A percentile compares a stretch with the other conserved stretches of the same genome.
Evolutionary conservation across 2,797 vertebrate genomes (phyloP).

Genomic region (Chanos chanos): DNA sequence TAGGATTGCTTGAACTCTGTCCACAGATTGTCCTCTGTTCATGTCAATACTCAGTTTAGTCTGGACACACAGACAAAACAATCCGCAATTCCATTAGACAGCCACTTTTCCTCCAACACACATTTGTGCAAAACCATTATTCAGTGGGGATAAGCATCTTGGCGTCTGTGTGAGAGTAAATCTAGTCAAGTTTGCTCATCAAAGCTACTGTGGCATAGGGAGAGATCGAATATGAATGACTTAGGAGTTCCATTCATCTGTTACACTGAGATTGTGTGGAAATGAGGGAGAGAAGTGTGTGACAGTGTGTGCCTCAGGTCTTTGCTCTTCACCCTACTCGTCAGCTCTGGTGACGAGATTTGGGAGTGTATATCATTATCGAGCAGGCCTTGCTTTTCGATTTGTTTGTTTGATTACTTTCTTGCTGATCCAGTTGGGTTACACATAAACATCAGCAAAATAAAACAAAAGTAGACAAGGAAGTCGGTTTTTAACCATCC

Average conservation of each 20-base stretch:
- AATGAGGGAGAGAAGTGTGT: not conserved
- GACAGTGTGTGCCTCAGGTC: too few species aligned
- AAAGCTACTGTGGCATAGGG: not conserved
- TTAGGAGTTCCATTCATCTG: too few species aligned
- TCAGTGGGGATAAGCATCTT: not conserved
- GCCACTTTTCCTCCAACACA: not conserved
- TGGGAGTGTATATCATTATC: conserved; percentile 54
- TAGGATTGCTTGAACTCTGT: too few species aligned
- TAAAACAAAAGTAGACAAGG: conserved; percentile 52
- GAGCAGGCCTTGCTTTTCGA: conserved; percentile 57
- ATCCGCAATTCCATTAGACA: too few species aligned
- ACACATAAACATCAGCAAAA: conserved; percentile 60
- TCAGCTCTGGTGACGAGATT: not conserved
- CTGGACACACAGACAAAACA: too few species aligned
- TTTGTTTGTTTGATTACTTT: conserved; percentile 66
- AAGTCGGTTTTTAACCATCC: conserved; percentile 47
- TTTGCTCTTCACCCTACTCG: too few species aligned
- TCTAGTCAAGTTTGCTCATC: not conserved
- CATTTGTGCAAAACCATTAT: conserved; percentile 7
- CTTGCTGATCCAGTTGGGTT: conserved; percentile 51
- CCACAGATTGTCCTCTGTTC: too few species aligned
- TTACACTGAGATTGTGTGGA: too few species aligned
- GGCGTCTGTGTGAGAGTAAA: conserved; percentile 3
- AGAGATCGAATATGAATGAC: too few species aligned
- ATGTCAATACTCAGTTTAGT: too few species aligned